phyloP scores from a whole-genome alignment of 2,797 vertebrate species.

The Aldrovandia affinis region DNA sequence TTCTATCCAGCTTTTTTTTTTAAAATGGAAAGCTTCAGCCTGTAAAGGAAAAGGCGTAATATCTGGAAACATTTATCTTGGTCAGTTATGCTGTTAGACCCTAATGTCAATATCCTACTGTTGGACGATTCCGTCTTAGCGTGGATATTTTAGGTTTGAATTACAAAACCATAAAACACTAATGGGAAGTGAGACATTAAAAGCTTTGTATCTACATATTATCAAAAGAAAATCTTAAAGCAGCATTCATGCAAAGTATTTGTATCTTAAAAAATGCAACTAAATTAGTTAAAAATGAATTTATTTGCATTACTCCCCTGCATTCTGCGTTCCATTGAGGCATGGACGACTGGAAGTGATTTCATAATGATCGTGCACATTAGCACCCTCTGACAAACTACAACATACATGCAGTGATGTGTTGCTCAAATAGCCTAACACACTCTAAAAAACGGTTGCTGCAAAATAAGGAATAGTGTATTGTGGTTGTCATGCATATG shows the following conservation, averaged over 20 bases:
- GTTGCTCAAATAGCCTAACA: background rate
- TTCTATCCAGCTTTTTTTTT: background rate
- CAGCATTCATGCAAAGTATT: background rate
- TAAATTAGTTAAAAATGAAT: background rate
- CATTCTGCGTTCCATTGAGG: background rate
- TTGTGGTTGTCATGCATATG: constrained; percentile 4
- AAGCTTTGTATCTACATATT: background rate
- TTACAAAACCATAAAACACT: background rate
- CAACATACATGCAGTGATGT: background rate
- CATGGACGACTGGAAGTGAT: background rate
- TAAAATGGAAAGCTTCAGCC: background rate
- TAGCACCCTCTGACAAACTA: background rate
- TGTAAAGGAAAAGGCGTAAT: background rate
- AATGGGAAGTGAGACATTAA: background rate
- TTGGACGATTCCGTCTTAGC: background rate
- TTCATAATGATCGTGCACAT: background rate
- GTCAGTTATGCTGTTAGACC: background rate
- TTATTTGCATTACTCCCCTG: background rate
- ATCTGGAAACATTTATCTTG: background rate
- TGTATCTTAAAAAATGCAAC: background rate
- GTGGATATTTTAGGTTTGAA: background rate
- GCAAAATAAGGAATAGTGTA: background rate
- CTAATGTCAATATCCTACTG: background rate
- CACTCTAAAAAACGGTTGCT: background rate
- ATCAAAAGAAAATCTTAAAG: background rate